Base-by-base conservation (phyloP, 2,888 invertebrate species). In the Leistus spinibarbis region DNA sequence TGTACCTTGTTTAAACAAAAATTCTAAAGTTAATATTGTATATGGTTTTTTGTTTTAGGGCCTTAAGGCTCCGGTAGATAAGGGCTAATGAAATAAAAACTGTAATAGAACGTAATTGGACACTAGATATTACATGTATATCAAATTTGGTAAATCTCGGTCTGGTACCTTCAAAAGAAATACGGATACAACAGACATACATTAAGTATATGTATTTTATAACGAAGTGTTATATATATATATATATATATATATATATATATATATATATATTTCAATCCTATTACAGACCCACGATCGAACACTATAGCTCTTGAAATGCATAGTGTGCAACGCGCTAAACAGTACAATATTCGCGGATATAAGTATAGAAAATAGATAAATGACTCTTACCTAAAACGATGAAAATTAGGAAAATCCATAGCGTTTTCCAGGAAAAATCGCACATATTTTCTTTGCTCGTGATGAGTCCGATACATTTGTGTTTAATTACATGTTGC, bases 341-440 rank as follows among this genome's bases (percentile, higher is more conserved):
- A 53, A 53, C 10, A 7, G 53, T 7, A 53, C 7, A 53, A 53
- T 9, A 53, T 53, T 53, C 53, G 53, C 53, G 53, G 53, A 53
- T 54, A 54, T 54, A 54, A 54, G 13, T 3, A 16, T 3, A 54
- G 3, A 16, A 54, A 16, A 54, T n/a, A 5, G 13, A 16, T 54
- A 56, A 60, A 16, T 19, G 54, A 5, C 0, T 60, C 69, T 69
- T 60, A 69, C 69, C 60, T 23, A 69, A 16, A 60, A 69, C 13
- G 17, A 56, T 57, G n/a, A 60, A 13, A 27, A 69, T 40, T 24
- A 60, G 16, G 60, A 69, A 69, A 57, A 69, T 69, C 69, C 69
- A 69, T 57, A 69, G 57, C 5, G 69, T 23, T 27, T 69, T 69
- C 69, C 69, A 69, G 19, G 60, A 60, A 57, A 69, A 19, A 22